Evolutionary conservation across 2,888 invertebrate species (phyloP).

Genomic region (Bombylius discolor): DNA sequence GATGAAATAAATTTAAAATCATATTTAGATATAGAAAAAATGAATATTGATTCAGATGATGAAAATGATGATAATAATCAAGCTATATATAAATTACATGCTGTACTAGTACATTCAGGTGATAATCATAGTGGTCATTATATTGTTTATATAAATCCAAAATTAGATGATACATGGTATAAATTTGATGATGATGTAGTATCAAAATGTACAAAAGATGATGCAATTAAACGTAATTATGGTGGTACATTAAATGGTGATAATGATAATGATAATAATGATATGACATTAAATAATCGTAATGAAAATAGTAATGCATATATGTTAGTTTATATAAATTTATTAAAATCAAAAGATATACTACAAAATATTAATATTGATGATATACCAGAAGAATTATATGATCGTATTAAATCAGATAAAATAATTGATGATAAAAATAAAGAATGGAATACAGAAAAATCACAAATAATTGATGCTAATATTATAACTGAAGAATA

Average conservation of each 20-base stretch:
- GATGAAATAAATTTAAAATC: slow-evolving; percentile 81
- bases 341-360: slow-evolving; percentile 72
- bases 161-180: slow-evolving; percentile 77
- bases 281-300: slow-evolving; percentile 54
- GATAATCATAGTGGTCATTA: slow-evolving; percentile 99
- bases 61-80: neutral
- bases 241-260: slow-evolving; percentile 92
- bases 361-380: slow-evolving; percentile 81
- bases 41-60: neutral
- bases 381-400: slow-evolving; percentile 86
- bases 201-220: slow-evolving; percentile 85
- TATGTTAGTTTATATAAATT: slow-evolving; percentile 97
- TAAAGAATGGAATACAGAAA: slow-evolving; percentile 69
- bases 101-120: slow-evolving; percentile 97
- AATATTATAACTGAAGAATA: slow-evolving; percentile 70
- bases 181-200: slow-evolving; percentile 99
- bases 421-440: slow-evolving; percentile 83
- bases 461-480: slow-evolving; percentile 80
- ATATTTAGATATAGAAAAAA: slow-evolving; percentile 42
- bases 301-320: slow-evolving; percentile 97
- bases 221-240: slow-evolving; percentile 95
- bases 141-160: slow-evolving; percentile 97
- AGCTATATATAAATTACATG: slow-evolving; percentile 80
- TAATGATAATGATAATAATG: slow-evolving; percentile 61
- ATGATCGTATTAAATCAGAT: slow-evolving; percentile 79